Percentiles rank a stretch among this genome's conserved stretches.
phyloP scores from a whole-genome alignment of 2,113 vertebrate genomes.

The Poeciliopsis prolifica region DNA sequence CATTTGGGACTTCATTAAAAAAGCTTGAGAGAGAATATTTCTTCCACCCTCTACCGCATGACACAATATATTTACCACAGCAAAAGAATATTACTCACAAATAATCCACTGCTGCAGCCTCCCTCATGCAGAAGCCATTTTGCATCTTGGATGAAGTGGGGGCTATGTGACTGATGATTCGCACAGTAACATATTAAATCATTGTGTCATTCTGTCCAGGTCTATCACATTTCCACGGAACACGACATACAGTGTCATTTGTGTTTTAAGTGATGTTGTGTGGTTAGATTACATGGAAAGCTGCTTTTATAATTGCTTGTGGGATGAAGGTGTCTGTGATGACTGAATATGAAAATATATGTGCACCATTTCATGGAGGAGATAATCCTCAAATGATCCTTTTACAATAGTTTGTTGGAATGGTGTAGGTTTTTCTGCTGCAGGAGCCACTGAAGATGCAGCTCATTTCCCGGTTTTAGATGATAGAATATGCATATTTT shows the following conservation, averaged over 20 bases:
- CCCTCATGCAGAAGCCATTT: constrained; percentile 57
- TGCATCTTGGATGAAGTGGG: constrained; percentile 64
- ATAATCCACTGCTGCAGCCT: constrained; percentile 62
- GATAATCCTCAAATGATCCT: constrained; percentile 31
- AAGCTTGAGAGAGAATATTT: constrained; percentile 71
- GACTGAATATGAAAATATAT: constrained; percentile 28
- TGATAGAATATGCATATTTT: constrained; percentile 4
- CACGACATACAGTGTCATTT: constrained; percentile 51
- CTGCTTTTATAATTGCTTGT: constrained; percentile 48
- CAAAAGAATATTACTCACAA: constrained; percentile 67
- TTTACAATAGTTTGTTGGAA: constrained; percentile 27
- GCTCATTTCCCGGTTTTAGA: background rate
- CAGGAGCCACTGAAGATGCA: constrained; percentile 14
- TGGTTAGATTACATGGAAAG: constrained; percentile 51
- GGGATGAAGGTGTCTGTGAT: constrained; percentile 54
- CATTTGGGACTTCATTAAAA: constrained; percentile 84
- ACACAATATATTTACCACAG: constrained; percentile 71
- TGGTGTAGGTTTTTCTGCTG: constrained; percentile 8
- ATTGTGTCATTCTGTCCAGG: constrained; percentile 54
- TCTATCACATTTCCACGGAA: constrained; percentile 55
- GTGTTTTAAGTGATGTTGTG: constrained; percentile 39
- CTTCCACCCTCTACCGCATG: constrained; percentile 69
- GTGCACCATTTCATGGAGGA: constrained; percentile 5
- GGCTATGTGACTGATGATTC: constrained; percentile 62
- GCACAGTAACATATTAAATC: constrained; percentile 54